Conservation (phyloP, 2,113 vertebrate species). For the Eptesicus fuscus region DNA sequence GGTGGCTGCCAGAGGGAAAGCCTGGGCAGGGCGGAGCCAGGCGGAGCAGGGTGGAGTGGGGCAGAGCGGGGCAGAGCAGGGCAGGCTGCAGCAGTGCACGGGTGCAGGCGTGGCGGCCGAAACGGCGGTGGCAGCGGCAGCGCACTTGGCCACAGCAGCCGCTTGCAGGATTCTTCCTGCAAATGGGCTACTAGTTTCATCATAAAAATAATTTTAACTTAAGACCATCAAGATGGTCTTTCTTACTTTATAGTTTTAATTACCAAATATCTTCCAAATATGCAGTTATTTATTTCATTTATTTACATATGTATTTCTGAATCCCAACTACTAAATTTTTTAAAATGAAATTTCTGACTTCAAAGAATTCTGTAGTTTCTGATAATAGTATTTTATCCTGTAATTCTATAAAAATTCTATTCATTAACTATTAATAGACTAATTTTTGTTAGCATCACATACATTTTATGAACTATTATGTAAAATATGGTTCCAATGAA, state of each 20-base stretch:
- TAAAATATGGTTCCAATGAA: background rate
- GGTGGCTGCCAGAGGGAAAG: too few relatives aligned
- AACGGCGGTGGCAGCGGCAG: too few relatives aligned
- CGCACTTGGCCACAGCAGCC: too few relatives aligned
- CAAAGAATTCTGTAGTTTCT: background rate
- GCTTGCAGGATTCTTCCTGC: too few relatives aligned
- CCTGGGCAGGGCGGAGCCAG: too few relatives aligned
- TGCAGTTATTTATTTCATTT: background rate
- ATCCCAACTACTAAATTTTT: background rate
- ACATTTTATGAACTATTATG: background rate
- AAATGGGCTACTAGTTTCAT: too few relatives aligned
- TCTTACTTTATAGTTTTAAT: constrained; percentile 1
- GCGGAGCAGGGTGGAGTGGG: too few relatives aligned
- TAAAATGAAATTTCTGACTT: background rate
- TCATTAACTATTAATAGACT: background rate
- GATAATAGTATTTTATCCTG: background rate
- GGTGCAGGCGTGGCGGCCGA: too few relatives aligned
- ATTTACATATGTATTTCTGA: background rate
- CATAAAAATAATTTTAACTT: background rate
- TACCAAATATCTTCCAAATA: background rate
- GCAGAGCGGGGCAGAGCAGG: too few relatives aligned
- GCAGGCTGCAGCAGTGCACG: too few relatives aligned
- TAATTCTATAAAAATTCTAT: background rate
- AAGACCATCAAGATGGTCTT: background rate
- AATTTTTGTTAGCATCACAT: background rate